Percentiles rank a stretch among this genome's conserved stretches.
Conservation (phyloP, 2,888 invertebrate species). For the Hipparchia semele region DNA sequence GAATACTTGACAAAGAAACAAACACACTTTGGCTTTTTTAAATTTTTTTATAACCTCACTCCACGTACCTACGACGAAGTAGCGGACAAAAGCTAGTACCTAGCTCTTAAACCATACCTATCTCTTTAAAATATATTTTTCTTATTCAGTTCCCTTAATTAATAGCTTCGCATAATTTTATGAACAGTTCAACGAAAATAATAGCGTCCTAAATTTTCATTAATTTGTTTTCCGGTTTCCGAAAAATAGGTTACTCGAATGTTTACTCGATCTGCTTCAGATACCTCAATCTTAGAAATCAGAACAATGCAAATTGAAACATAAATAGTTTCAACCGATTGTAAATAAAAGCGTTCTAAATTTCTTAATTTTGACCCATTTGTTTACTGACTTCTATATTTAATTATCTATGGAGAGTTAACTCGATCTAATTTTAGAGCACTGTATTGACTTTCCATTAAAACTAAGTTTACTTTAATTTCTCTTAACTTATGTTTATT, state of each 20-base stretch:
- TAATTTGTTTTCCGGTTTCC: not conserved
- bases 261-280: constrained; percentile 2
- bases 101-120: too few relatives aligned
- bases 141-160: too few relatives aligned
- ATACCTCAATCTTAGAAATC: not conserved
- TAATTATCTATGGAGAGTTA: not conserved
- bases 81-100: too few relatives aligned
- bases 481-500: too few relatives aligned
- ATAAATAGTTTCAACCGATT: not conserved
- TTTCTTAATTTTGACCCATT: not conserved
- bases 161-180: too few relatives aligned
- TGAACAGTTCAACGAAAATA: not conserved
- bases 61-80: too few relatives aligned
- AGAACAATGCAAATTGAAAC: constrained; percentile 22
- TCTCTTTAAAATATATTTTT: too few relatives aligned
- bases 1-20: too few relatives aligned
- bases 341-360: not conserved
- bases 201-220: not conserved
- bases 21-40: too few relatives aligned
- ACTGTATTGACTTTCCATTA: too few relatives aligned
- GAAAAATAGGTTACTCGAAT: not conserved
- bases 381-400: not conserved
- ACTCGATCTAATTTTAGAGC: not conserved
- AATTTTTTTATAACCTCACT: too few relatives aligned
- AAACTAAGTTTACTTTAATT: too few relatives aligned